phyloP scores from a whole-genome alignment of 2,888 invertebrate genomes.

The Chironomus tentans region DNA sequence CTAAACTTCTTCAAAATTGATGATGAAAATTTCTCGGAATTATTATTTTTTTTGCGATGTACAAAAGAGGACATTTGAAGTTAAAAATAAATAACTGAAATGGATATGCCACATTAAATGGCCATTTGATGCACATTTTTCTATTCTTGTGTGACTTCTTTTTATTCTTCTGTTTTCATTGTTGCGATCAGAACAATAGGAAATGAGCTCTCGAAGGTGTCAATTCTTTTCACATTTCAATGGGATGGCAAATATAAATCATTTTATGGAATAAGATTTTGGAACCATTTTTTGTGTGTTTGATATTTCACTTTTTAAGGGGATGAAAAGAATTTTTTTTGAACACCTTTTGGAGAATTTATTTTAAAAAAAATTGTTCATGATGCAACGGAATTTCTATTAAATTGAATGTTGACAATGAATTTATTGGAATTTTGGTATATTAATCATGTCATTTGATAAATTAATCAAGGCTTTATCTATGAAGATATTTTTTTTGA shows the following conservation, averaged over 20 bases:
- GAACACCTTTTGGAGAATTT: too few relatives aligned
- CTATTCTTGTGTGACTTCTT: not conserved
- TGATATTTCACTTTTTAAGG: not conserved
- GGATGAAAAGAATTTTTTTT: not conserved
- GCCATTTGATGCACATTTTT: constrained; percentile 8
- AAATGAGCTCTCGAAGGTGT: not conserved
- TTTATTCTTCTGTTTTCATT: not conserved
- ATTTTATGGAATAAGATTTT: not conserved
- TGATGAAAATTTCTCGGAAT: not conserved
- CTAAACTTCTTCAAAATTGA: not conserved
- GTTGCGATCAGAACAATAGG: too few relatives aligned
- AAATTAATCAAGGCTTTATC: too few relatives aligned
- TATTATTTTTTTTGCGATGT: not conserved
- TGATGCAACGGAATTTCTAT: too few relatives aligned
- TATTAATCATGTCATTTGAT: too few relatives aligned
- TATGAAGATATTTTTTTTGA: too few relatives aligned
- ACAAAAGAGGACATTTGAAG: not conserved
- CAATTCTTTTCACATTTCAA: not conserved
- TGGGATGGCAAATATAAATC: not conserved
- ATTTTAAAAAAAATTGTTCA: too few relatives aligned
- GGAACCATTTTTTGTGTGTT: not conserved
- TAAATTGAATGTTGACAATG: too few relatives aligned
- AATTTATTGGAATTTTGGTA: too few relatives aligned
- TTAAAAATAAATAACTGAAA: too few relatives aligned
- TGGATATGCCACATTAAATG: not conserved